A percentile compares a stretch with the other conserved stretches of the same genome.
Evolutionary conservation across 1,140 invertebrate genomes (phyloP).

Genomic region (Antheraea pernyi): DNA sequence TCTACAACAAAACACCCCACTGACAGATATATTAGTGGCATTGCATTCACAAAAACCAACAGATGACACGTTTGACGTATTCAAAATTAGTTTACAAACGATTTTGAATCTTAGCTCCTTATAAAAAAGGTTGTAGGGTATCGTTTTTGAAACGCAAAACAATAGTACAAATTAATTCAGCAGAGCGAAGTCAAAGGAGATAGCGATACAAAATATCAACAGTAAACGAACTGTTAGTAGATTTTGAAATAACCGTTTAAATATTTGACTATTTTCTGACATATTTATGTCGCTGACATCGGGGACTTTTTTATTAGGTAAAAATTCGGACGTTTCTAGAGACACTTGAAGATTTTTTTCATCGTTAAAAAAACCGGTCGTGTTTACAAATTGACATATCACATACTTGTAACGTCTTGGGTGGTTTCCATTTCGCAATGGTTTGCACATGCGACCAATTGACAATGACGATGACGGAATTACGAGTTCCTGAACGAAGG

Average conservation of each 20-base stretch:
- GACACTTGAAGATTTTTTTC: conserved; percentile 13
- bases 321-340: conserved; percentile 14
- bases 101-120: conserved; percentile 13
- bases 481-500: conserved; percentile 2
- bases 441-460: conserved; percentile 8
- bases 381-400: conserved; percentile 18
- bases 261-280: conserved; percentile 15
- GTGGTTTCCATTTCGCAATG: conserved; percentile 16
- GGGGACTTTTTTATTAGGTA: conserved; percentile 3
- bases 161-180: conserved; percentile 19
- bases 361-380: neutral
- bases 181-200: conserved; percentile 16
- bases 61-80: neutral
- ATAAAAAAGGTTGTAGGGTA: neutral
- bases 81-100: conserved; percentile 10
- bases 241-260: conserved; percentile 19
- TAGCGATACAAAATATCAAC: conserved; percentile 14
- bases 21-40: conserved; percentile 69
- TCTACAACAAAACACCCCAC: conserved; percentile 61
- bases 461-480: conserved; percentile 8
- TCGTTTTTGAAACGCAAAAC: conserved; percentile 12
- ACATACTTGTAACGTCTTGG: conserved; percentile 16
- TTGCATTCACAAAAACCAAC: conserved; percentile 42
- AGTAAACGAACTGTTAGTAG: conserved; percentile 15
- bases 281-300: conserved; percentile 20